Conservation (phyloP, 2,113 vertebrate species). For the Dipodomys spectabilis region DNA sequence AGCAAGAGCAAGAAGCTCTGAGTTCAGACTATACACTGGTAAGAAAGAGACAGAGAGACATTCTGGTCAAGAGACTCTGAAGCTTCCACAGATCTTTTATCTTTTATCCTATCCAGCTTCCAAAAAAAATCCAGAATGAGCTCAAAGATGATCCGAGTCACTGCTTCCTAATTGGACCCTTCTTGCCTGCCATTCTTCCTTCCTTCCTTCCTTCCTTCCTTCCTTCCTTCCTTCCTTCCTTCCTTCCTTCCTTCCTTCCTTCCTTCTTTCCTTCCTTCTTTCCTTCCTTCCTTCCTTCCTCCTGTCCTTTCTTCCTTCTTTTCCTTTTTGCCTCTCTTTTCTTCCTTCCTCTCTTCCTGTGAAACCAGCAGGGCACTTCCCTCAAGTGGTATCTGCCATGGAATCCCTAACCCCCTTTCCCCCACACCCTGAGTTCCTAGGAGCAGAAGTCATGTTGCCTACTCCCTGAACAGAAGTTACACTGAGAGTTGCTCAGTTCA, state of each 20-base stretch:
- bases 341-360: neutral
- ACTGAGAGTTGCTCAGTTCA: neutral
- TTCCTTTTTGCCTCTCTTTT: no score
- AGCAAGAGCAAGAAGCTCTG: no score
- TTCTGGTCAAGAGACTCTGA: neutral
- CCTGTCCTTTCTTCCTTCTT: fast-evolving
- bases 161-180: neutral
- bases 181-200: neutral
- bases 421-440: neutral
- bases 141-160: neutral
- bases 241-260: no score
- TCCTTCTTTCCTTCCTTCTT: no score
- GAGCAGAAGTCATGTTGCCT: neutral
- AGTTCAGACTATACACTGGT: no score
- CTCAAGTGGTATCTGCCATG: neutral
- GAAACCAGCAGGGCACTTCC: neutral
- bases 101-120: neutral
- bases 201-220: neutral
- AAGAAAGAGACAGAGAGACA: no score
- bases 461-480: neutral
- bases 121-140: neutral
- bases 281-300: fast-evolving
- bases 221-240: fast-evolving
- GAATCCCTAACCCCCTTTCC: neutral
- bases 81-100: neutral